Evolutionary conservation across 2,797 vertebrate genomes (phyloP).

Genomic region (Coregonus sp.): DNA sequence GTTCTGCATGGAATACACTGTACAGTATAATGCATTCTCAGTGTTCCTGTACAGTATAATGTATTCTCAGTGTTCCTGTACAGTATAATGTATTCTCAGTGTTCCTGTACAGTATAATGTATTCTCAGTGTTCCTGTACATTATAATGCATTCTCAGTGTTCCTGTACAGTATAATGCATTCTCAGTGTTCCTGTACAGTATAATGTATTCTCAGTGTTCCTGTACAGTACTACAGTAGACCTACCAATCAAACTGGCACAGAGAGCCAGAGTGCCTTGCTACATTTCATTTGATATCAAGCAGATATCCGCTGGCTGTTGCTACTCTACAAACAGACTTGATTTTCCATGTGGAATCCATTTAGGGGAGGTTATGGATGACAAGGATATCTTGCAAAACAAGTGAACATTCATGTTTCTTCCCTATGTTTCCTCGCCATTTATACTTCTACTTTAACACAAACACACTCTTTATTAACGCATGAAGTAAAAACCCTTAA

Average conservation of each 20-base stretch:
- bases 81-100: not conserved
- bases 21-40: not conserved
- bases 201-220: too few species aligned
- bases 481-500: not conserved
- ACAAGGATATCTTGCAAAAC: constrained; percentile 33
- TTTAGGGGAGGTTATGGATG: constrained; percentile 35
- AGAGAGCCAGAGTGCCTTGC: not conserved
- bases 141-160: not conserved
- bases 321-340: constrained; percentile 44
- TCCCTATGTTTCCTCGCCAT: not conserved
- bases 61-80: not conserved
- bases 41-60: not conserved
- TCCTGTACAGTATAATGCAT: not conserved
- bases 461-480: not conserved
- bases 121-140: not conserved
- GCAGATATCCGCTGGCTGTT: constrained; percentile 41
- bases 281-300: constrained; percentile 34
- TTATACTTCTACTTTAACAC: not conserved
- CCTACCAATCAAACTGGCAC: not conserved
- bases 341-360: constrained; percentile 43
- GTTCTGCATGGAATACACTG: not conserved
- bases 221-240: not conserved
- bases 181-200: too few species aligned
- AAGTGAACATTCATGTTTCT: constrained; percentile 15
- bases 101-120: not conserved